These are phyloP conservation scores for Cheilosia scutellata DNA, from an alignment of 2,888 invertebrate species.

Conservation along the genomic window DNA sequence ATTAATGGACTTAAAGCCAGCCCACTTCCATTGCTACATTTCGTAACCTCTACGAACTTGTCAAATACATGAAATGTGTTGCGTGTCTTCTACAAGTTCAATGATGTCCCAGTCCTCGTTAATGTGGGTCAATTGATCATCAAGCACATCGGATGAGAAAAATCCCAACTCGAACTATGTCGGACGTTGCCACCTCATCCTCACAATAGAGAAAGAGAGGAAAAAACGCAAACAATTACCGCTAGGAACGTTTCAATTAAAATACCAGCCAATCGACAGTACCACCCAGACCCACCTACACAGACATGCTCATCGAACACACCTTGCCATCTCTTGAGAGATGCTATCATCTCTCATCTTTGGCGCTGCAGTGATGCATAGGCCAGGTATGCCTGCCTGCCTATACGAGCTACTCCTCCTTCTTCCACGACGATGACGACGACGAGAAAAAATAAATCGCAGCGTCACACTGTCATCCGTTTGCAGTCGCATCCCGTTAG, in stretches of 20 bases:
- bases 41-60: conserved; percentile 68
- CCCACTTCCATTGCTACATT: conserved; percentile 32
- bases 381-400: neutral
- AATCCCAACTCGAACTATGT: conserved; percentile 16
- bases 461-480: conserved; percentile 50
- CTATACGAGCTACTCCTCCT: conserved; percentile 5
- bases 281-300: conserved; percentile 72
- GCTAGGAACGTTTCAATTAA: conserved; percentile 75
- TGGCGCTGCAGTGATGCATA: conserved; percentile 13
- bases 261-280: conserved; percentile 71
- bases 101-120: conserved; percentile 40
- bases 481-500: conserved; percentile 57
- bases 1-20: conserved; percentile 31
- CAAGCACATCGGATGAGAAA: conserved; percentile 31
- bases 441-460: conserved; percentile 51
- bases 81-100: conserved; percentile 66
- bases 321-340: conserved; percentile 49
- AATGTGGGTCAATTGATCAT: conserved; percentile 72
- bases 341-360: conserved; percentile 70
- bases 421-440: neutral
- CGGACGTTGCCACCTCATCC: neutral
- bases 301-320: conserved; percentile 59
- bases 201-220: neutral
- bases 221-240: conserved; percentile 64
- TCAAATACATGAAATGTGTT: conserved; percentile 68